Evolutionary conservation across 2,797 vertebrate species (phyloP).

Genomic region (Rhabdophis nuchalis): DNA sequence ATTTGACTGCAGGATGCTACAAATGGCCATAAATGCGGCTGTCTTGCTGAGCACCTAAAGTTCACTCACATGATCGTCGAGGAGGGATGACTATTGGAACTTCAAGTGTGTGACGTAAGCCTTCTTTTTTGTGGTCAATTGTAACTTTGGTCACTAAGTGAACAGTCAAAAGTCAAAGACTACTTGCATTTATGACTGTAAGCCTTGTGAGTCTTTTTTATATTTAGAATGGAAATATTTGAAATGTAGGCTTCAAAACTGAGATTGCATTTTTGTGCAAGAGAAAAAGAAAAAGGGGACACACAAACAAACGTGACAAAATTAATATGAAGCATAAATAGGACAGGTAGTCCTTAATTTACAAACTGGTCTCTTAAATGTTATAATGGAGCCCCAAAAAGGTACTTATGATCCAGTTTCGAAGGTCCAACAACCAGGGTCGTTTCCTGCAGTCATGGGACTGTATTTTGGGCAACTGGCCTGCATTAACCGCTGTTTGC

Average conservation of each 20-base stretch:
- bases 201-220: not conserved
- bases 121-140: not conserved
- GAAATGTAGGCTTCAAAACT: not conserved
- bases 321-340: not conserved
- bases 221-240: not conserved
- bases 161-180: not conserved
- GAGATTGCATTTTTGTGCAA: not conserved
- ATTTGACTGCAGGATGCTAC: not conserved
- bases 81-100: not conserved
- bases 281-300: not conserved
- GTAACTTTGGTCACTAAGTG: not conserved
- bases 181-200: not conserved
- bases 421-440: not conserved
- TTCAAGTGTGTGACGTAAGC: not conserved
- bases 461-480: not conserved
- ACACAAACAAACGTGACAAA: not conserved
- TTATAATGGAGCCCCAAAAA: not conserved
- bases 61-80: not conserved
- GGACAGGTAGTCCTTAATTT: not conserved
- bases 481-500: not conserved
- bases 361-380: not conserved
- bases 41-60: not conserved
- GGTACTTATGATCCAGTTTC: not conserved
- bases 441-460: not conserved
- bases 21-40: not conserved